These are phyloP conservation scores for Drosophila emarginata DNA, from an alignment of 2,888 invertebrate genomes.

Conservation along the genomic window DNA sequence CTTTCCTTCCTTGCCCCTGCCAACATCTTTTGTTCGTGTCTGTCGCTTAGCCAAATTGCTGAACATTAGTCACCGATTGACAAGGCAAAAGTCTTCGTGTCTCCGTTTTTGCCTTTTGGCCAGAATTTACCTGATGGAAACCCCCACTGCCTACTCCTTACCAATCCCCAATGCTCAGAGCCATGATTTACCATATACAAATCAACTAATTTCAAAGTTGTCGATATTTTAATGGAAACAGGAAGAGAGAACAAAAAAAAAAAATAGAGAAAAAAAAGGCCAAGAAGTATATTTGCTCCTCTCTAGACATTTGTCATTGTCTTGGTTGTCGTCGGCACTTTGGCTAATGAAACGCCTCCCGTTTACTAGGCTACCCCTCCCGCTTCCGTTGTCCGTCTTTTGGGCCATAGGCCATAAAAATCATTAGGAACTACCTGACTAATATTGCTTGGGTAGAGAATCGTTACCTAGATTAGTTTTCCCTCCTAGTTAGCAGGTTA, in stretches of 20 bases:
- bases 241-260: slow-evolving; percentile 11
- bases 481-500: neutral
- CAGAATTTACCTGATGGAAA: neutral
- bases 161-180: neutral
- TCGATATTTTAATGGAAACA: slow-evolving; percentile 64
- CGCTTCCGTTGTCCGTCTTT: neutral
- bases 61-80: slow-evolving; percentile 78
- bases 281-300: slow-evolving; percentile 25
- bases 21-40: slow-evolving; percentile 54
- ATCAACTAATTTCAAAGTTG: slow-evolving; percentile 72
- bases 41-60: slow-evolving; percentile 77
- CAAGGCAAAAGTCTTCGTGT: slow-evolving; percentile 48
- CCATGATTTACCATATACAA: slow-evolving; percentile 47
- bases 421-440: slow-evolving; percentile 51
- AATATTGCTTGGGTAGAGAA: neutral
- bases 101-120: neutral
- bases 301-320: slow-evolving; percentile 63
- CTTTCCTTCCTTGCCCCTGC: slow-evolving; percentile 12
- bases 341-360: slow-evolving; percentile 65
- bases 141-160: neutral
- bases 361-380: slow-evolving; percentile 25
- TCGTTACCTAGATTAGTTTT: slow-evolving; percentile 14
- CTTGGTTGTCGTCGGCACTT: slow-evolving; percentile 49
- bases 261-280: neutral
- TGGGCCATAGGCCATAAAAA: slow-evolving; percentile 61